phyloP scores from a whole-genome alignment of 2,888 invertebrate species.

The Euplexia lucipara region DNA sequence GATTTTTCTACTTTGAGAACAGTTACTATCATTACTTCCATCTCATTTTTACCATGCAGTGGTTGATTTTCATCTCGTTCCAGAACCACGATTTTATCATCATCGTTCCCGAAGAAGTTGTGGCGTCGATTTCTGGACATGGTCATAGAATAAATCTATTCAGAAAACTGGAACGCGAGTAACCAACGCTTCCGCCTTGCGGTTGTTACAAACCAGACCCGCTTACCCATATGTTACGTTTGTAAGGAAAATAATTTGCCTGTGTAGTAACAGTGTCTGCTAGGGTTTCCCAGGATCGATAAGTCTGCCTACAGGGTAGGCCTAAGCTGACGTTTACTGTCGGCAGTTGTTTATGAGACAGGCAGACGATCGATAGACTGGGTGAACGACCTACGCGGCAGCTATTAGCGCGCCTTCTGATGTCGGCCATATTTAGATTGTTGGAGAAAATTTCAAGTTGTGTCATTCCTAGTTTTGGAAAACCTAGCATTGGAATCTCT shows the following conservation, averaged over 20 bases:
- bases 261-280: background rate
- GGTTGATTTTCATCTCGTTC: too few relatives aligned
- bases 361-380: constrained; percentile 40
- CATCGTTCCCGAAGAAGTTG: background rate
- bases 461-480: constrained; percentile 1
- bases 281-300: constrained; percentile 49
- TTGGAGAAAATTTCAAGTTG: background rate
- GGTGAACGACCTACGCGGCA: constrained; percentile 47
- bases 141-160: constrained; percentile 19
- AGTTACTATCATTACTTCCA: background rate
- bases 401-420: constrained; percentile 38
- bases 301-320: constrained; percentile 20
- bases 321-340: constrained; percentile 22
- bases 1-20: background rate
- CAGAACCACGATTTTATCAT: background rate
- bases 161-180: constrained; percentile 29
- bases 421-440: constrained; percentile 27
- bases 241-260: constrained; percentile 20
- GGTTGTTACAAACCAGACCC: constrained; percentile 42
- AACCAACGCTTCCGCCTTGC: constrained; percentile 17
- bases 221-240: constrained; percentile 13
- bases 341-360: constrained; percentile 30
- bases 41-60: too few relatives aligned
- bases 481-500: too few relatives aligned
- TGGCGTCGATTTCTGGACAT: background rate